Percentiles rank a stretch among this genome's conserved stretches.
These are phyloP conservation scores for Epinotia nisella DNA, from an alignment of 2,888 invertebrate species.

Conservation along the genomic window DNA sequence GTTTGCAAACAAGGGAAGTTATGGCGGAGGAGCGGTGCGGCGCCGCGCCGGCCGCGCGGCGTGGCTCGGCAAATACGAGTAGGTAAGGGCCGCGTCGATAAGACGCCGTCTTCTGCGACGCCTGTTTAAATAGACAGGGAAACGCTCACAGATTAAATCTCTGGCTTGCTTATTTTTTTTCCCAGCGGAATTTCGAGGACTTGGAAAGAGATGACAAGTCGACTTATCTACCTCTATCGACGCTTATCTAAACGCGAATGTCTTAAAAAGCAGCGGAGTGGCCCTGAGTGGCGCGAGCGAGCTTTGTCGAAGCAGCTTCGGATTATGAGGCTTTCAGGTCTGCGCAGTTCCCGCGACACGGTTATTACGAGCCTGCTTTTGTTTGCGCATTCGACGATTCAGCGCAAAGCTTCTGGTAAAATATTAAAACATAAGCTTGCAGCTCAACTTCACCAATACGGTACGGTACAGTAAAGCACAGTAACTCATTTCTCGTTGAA, in stretches of 20 bases:
- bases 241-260: constrained; percentile 72
- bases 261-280: constrained; percentile 65
- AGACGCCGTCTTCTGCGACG: constrained; percentile 79
- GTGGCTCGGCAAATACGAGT: constrained; percentile 76
- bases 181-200: constrained; percentile 62
- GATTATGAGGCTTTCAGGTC: constrained; percentile 76
- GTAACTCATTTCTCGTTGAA: constrained; percentile 52
- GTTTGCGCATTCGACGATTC: constrained; percentile 76
- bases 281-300: constrained; percentile 20
- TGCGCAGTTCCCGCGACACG: constrained; percentile 66
- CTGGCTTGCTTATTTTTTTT: constrained; percentile 76
- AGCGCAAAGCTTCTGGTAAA: constrained; percentile 71
- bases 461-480: constrained; percentile 43
- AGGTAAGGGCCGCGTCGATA: constrained; percentile 77
- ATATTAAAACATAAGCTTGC: constrained; percentile 74
- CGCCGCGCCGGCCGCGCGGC: constrained; percentile 54
- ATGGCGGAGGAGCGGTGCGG: constrained; percentile 62
- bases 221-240: constrained; percentile 68
- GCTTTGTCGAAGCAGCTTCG: constrained; percentile 59
- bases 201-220: constrained; percentile 71
- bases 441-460: constrained; percentile 56
- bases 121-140: constrained; percentile 80
- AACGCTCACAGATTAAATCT: constrained; percentile 80
- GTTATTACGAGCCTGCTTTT: constrained; percentile 76
- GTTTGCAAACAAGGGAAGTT: constrained; percentile 84